These are phyloP conservation scores for Opisthocomus hoazin DNA, from an alignment of 2,113 vertebrate genomes.

Conservation along the genomic window DNA sequence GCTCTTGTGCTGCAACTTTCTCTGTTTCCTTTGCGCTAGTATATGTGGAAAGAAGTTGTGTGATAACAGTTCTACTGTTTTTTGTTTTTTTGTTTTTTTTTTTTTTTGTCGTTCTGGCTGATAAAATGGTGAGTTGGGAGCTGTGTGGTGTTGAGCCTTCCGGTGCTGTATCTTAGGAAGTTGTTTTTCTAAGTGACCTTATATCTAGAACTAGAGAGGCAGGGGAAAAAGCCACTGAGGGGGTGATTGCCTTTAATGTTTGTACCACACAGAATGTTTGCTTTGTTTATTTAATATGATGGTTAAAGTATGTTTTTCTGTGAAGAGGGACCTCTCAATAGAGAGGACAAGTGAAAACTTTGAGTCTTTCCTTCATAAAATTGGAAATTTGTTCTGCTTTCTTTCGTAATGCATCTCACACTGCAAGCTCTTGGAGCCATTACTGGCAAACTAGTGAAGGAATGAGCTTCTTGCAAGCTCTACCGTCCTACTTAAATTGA, in stretches of 20 bases:
- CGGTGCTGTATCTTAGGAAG: not conserved
- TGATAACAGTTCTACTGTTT: not conserved
- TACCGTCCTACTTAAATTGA: not conserved
- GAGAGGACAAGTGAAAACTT: not conserved
- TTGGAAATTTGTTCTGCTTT: not conserved
- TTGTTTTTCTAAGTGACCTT: not conserved
- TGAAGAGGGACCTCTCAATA: not conserved
- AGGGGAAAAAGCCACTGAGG: not conserved
- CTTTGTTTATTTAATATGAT: not conserved
- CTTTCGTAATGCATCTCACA: not conserved
- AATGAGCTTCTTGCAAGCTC: not conserved
- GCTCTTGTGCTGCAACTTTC: not conserved
- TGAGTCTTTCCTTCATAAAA: not conserved
- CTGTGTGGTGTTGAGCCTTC: not conserved
- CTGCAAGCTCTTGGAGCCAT: not conserved
- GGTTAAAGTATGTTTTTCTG: not conserved
- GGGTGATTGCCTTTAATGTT: not conserved
- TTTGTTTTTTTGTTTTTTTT: rapidly evolving
- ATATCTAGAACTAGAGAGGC: not conserved
- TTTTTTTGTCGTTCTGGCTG: rapidly evolving
- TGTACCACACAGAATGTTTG: rapidly evolving
- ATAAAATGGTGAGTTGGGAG: not conserved
- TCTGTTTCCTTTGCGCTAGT: not conserved
- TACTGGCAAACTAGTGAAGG: not conserved
- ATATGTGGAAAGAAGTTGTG: not conserved